Base-by-base conservation (phyloP, 2,113 vertebrate genomes). In the Conger conger region DNA sequence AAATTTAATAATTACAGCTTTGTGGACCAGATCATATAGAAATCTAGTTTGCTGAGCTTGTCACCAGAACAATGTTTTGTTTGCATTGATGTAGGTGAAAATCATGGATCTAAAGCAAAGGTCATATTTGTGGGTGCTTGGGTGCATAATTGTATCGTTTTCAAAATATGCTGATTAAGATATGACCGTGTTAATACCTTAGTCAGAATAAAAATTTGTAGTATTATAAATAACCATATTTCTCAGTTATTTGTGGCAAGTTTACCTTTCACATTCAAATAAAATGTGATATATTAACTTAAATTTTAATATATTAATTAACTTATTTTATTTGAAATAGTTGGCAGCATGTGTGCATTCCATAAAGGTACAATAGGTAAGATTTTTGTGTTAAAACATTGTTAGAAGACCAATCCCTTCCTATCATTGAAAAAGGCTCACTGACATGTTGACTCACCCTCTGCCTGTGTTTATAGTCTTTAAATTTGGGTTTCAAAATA, bases 1-100 rank as follows among this genome's bases (percentile, higher is more conserved):
- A 89, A 94, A 93, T 93, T 93, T 92, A 95, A 94, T 93, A 93
- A 96, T 94, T 93, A 92, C 94, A 93, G 93, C 89, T 94, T 93
- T 95, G 93, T 85, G 92, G 95, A 94, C 93, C 91, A 91, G 83
- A 88, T 93, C 86, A 92, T 91, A 89, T 92, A 85, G 3, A 63
- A 63, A 63, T 63, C 8, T 20, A 63, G 4, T 63, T 63, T 63
- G 27, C 57, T 57, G 54, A 57, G 15, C 54, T 63, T 23, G 18
- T 63, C 57, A 63, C 57, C 18, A 63, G 57, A 63, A 63, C 57
- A 27, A 63, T 4, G 17, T 57, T 18, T 63, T 27, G 6, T 38
- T 78, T 38, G 16, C 76, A 38, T 38, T 78, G 3, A 78, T 78
- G 15, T 78, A 27, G 57, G 15, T 38, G 37, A 78, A 20, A 78